These are phyloP conservation scores for Villa cingulata DNA, from an alignment of 2,888 invertebrate species.

Conservation along the genomic window DNA sequence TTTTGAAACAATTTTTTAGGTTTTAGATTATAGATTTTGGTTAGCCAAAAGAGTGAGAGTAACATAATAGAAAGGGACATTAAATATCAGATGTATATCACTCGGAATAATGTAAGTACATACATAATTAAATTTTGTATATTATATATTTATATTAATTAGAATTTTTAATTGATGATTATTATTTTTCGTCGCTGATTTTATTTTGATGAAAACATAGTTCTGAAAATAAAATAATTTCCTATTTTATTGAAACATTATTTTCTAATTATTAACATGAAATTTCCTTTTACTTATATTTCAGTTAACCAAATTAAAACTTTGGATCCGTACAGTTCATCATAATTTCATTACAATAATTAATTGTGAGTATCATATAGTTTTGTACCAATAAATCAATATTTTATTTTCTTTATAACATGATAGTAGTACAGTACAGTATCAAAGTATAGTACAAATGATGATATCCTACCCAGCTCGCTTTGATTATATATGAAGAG, in stretches of 20 bases:
- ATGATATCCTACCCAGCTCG: conserved; percentile 22
- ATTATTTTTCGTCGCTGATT: not conserved
- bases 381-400: too few species aligned
- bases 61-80: too few species aligned
- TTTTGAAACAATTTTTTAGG: not conserved
- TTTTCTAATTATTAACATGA: too few species aligned
- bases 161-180: not conserved
- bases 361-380: too few species aligned
- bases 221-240: not conserved
- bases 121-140: not conserved
- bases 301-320: not conserved
- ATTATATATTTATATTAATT: not conserved
- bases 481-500: conserved; percentile 24
- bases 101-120: not conserved
- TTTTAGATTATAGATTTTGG: too few species aligned
- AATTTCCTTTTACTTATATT: not conserved
- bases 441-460: not conserved
- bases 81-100: too few species aligned
- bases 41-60: too few species aligned
- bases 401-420: not conserved
- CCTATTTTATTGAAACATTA: not conserved
- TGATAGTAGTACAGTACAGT: not conserved
- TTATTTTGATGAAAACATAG: not conserved
- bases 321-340: too few species aligned
- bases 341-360: too few species aligned